Evolutionary conservation across 1,140 invertebrate species (phyloP).

Genomic region (Zaprionus taronus): DNA sequence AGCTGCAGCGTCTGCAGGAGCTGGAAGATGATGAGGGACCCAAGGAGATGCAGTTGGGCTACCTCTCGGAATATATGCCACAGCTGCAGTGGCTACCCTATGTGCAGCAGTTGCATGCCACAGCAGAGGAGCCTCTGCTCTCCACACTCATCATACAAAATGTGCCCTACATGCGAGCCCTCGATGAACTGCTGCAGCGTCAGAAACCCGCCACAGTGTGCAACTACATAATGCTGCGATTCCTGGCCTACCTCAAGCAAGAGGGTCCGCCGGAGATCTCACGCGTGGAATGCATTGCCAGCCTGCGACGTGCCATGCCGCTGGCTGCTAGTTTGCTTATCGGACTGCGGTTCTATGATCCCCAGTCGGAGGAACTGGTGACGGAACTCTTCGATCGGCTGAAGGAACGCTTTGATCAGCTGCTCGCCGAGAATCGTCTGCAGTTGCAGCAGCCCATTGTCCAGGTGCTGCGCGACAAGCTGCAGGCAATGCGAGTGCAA

Average conservation of each 20-base stretch:
- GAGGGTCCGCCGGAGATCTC: conserved; percentile 74
- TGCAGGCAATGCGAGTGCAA: conserved; percentile 62
- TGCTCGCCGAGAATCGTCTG: conserved; percentile 66
- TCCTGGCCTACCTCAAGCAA: conserved; percentile 68
- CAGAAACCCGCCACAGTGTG: conserved; percentile 60
- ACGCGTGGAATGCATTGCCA: conserved; percentile 69
- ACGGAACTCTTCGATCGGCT: conserved; percentile 43
- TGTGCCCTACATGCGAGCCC: conserved; percentile 66
- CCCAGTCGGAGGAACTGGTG: conserved; percentile 28
- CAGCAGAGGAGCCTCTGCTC: conserved; percentile 9
- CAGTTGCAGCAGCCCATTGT: conserved; percentile 62
- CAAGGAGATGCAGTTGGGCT: conserved; percentile 74
- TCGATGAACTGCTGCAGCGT: conserved; percentile 55
- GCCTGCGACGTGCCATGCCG: conserved; percentile 72
- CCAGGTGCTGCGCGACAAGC: conserved; percentile 59
- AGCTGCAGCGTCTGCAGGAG: conserved; percentile 73
- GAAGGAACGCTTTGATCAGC: conserved; percentile 60
- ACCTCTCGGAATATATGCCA: conserved; percentile 67
- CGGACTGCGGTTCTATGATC: conserved; percentile 61
- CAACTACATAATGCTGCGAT: conserved; percentile 77
- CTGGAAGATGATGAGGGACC: conserved; percentile 75
- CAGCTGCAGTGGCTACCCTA: conserved; percentile 70
- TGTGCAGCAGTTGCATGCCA: conserved; percentile 50
- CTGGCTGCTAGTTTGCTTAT: conserved; percentile 73
- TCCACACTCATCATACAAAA: conserved; percentile 76